These are phyloP conservation scores for Panurus biarmicus DNA, from an alignment of 2,113 vertebrate species.

Conservation along the genomic window DNA sequence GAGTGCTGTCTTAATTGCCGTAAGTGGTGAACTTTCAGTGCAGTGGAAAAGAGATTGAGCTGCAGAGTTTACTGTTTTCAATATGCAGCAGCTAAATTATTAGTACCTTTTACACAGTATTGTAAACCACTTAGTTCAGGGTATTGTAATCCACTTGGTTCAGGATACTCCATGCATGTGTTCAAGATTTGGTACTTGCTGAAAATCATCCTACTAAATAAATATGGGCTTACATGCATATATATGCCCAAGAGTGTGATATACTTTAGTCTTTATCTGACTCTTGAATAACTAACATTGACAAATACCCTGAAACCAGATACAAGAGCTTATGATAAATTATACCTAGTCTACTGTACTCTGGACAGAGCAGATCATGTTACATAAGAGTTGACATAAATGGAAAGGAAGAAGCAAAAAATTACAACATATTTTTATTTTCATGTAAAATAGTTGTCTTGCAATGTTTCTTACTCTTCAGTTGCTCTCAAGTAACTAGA, in stretches of 20 bases:
- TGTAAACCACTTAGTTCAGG: not conserved
- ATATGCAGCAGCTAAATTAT: not conserved
- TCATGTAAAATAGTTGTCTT: not conserved
- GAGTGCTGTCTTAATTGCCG: not conserved
- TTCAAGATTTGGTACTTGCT: not conserved
- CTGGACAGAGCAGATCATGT: not conserved
- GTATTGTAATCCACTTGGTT: not conserved
- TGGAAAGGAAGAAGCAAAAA: not conserved
- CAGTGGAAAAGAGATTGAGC: not conserved
- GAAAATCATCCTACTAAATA: not conserved
- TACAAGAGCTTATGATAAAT: not conserved
- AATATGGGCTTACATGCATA: not conserved
- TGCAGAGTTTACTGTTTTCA: not conserved
- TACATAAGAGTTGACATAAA: not conserved
- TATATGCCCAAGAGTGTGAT: rapidly evolving
- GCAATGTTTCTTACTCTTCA: not conserved
- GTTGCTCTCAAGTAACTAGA: not conserved
- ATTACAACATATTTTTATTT: not conserved
- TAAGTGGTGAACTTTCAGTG: not conserved
- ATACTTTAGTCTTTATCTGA: not conserved
- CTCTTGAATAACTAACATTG: not conserved
- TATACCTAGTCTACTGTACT: not conserved
- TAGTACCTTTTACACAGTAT: not conserved
- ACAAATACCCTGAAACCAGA: not conserved
- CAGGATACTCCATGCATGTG: rapidly evolving